These are phyloP conservation scores for Sminthopsis crassicaudata DNA, from an alignment of 2,113 vertebrate genomes.

Conservation along the genomic window DNA sequence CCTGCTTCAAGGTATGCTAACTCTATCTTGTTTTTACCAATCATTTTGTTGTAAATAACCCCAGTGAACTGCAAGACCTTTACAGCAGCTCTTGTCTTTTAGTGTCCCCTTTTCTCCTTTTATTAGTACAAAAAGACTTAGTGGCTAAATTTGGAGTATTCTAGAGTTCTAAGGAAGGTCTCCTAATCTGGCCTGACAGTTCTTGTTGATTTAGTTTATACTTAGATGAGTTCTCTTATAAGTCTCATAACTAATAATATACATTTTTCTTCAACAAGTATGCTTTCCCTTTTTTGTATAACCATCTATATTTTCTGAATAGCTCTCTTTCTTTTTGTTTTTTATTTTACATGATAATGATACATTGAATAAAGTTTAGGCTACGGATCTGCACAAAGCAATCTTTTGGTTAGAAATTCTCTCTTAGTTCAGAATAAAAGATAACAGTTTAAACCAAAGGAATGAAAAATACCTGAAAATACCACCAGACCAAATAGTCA, in stretches of 20 bases:
- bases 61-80: not conserved
- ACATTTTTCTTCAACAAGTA: not conserved
- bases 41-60: not conserved
- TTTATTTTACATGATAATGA: not conserved
- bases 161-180: not conserved
- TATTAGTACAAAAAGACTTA: not conserved
- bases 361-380: not conserved
- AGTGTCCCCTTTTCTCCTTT: not conserved
- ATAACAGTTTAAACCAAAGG: not conserved
- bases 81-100: not conserved
- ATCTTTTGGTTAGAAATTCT: not conserved
- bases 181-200: not conserved
- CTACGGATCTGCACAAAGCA: not conserved
- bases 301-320: not conserved
- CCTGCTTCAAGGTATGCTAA: not conserved
- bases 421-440: not conserved
- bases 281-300: not conserved
- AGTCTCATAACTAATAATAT: not conserved
- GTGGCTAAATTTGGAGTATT: not conserved
- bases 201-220: not conserved
- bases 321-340: not conserved
- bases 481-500: not conserved
- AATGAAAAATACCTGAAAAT: not conserved
- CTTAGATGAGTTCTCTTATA: not conserved
- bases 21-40: not conserved